Evolutionary conservation across 2,113 vertebrate genomes (phyloP).

Genomic region (Epinephelus lanceolatus): DNA sequence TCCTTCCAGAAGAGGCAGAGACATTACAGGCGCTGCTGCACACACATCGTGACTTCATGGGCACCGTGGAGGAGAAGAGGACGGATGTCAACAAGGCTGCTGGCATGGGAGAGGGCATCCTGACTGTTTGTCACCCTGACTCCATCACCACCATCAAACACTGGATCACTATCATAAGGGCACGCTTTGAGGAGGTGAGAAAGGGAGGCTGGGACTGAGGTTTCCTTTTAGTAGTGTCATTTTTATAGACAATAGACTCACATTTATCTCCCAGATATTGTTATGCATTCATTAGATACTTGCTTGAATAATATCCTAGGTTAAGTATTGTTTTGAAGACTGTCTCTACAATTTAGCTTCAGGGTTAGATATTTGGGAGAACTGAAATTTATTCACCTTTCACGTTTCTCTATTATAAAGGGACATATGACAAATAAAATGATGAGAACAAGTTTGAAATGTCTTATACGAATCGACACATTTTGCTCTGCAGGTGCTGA

Average conservation of each 20-base stretch:
- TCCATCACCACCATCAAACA: constrained; percentile 99
- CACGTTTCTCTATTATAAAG: background rate
- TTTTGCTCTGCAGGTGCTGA: constrained; percentile 88
- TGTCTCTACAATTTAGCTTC: background rate
- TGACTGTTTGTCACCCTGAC: constrained; percentile 93
- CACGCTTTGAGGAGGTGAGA: constrained; percentile 95
- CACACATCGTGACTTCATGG: constrained; percentile 95
- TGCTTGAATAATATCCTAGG: background rate
- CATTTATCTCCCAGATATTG: background rate
- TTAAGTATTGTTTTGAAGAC: background rate
- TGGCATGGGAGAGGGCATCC: constrained; percentile 94
- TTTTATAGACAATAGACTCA: background rate
- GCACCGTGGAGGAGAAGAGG: constrained; percentile 96
- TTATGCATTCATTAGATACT: background rate
- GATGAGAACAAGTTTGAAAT: background rate
- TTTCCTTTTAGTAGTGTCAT: background rate
- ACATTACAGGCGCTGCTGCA: constrained; percentile 92
- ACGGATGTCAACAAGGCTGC: constrained; percentile 91
- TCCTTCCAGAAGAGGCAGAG: constrained; percentile 94
- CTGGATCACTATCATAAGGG: constrained; percentile 99
- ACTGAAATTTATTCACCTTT: background rate
- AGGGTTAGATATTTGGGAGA: background rate
- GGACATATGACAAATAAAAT: background rate
- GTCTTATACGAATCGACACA: background rate
- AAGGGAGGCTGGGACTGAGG: too few species aligned